phyloP scores from a whole-genome alignment of 2,888 invertebrate genomes.

The Embidobia sp. region DNA sequence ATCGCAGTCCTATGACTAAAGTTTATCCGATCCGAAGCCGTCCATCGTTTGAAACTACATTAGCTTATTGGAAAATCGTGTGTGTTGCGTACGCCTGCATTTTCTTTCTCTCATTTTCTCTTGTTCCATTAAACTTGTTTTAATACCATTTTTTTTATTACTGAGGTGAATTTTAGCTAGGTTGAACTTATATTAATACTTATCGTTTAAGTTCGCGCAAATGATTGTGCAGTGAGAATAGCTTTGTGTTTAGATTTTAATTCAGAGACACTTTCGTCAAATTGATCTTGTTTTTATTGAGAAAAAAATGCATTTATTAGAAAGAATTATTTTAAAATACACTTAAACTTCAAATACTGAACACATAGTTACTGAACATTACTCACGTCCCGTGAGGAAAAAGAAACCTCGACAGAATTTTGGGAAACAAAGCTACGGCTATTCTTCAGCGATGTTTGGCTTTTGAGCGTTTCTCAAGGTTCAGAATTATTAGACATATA shows the following conservation, averaged over 20 bases:
- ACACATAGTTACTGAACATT: too few species aligned
- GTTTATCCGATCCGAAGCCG: conserved; percentile 39
- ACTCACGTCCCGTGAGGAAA: too few species aligned
- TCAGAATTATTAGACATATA: too few species aligned
- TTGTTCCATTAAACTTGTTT: conserved; percentile 49
- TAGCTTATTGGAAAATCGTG: conserved; percentile 61
- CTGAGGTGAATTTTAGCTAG: conserved; percentile 27
- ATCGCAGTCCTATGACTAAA: conserved; percentile 4
- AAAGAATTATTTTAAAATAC: too few species aligned
- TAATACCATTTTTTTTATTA: conserved; percentile 45
- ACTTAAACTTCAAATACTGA: too few species aligned
- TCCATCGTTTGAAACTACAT: conserved; percentile 45
- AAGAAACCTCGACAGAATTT: too few species aligned
- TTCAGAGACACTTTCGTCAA: conserved; percentile 10
- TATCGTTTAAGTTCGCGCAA: conserved; percentile 14
- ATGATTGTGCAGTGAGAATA: too few species aligned
- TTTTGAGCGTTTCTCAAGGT: too few species aligned
- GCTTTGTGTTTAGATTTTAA: conserved; percentile 17
- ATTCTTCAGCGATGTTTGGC: too few species aligned
- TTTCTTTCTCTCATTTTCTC: conserved; percentile 35
- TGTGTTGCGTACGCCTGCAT: conserved; percentile 39
- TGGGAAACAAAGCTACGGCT: too few species aligned
- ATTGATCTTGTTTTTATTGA: conserved; percentile 13
- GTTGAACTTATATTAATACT: conserved; percentile 35
- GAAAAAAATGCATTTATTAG: too few species aligned